Conservation (phyloP, 2,797 vertebrate species). For the Mormyrops attenuatus region DNA sequence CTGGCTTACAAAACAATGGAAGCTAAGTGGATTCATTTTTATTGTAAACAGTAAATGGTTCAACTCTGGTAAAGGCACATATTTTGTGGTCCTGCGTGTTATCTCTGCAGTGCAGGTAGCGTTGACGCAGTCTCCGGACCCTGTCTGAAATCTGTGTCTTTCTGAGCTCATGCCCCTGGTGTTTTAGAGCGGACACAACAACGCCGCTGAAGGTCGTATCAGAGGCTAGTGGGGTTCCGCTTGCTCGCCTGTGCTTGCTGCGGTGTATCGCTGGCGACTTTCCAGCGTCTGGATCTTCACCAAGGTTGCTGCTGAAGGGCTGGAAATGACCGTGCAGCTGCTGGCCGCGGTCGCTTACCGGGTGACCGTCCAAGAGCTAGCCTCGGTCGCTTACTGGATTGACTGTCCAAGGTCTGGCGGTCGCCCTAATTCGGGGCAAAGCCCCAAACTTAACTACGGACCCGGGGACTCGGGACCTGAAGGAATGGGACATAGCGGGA, state of each 20-base stretch:
- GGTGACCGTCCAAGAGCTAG: conserved; percentile 2
- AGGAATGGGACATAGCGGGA: neutral
- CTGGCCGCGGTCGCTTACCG: neutral
- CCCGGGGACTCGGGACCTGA: neutral
- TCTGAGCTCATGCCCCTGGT: neutral
- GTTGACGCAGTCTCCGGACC: neutral
- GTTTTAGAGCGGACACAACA: neutral
- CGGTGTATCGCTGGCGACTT: neutral
- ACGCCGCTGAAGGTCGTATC: neutral
- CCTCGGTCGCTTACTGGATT: neutral
- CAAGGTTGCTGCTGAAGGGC: neutral
- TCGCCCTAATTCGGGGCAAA: neutral
- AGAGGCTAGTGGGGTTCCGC: neutral
- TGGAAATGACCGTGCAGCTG: neutral
- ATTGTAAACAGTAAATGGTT: neutral
- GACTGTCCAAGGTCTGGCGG: neutral
- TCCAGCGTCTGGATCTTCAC: neutral
- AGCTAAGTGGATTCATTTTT: neutral
- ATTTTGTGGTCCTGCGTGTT: neutral
- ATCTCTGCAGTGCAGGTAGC: conserved; percentile 3
- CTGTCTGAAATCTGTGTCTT: neutral
- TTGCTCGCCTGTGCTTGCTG: neutral
- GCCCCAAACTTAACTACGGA: neutral
- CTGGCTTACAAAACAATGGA: neutral
- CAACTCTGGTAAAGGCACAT: neutral